Percentiles rank a stretch among this genome's conserved stretches.
These are phyloP conservation scores for Ciconia maguari DNA, from an alignment of 2,113 vertebrate species.

Conservation along the genomic window DNA sequence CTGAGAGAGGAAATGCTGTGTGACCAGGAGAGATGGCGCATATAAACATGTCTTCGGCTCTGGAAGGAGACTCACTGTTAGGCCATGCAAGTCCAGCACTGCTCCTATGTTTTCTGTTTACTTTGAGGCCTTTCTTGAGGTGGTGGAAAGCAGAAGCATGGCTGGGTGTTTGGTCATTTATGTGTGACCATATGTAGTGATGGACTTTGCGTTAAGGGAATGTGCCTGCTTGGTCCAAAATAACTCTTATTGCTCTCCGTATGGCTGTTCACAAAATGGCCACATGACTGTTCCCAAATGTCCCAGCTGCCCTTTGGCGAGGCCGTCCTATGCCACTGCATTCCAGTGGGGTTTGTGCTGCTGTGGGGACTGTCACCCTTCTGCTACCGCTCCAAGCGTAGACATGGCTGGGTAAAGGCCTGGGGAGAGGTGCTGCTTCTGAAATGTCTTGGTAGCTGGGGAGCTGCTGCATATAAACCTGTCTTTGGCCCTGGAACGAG, in stretches of 20 bases:
- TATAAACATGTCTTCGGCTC: not conserved
- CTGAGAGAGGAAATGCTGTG: not conserved
- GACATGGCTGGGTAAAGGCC: fast-evolving
- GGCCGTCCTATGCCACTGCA: not conserved
- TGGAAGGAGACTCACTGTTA: not conserved
- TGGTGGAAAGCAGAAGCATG: too few relatives aligned
- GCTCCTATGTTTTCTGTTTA: not conserved
- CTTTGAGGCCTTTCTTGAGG: too few relatives aligned
- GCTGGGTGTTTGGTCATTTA: not conserved
- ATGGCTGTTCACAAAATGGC: fast-evolving
- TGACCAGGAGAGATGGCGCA: fast-evolving
- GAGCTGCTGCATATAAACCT: fast-evolving
- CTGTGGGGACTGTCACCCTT: not conserved
- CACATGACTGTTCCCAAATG: fast-evolving
- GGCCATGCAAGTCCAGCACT: not conserved
- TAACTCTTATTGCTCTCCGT: not conserved
- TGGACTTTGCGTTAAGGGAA: not conserved
- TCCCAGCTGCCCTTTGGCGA: fast-evolving
- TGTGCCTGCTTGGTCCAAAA: not conserved
- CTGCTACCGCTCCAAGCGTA: too few relatives aligned
- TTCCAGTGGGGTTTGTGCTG: too few relatives aligned
- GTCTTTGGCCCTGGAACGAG: not conserved
- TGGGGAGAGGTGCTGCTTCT: too few relatives aligned
- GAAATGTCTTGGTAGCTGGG: too few relatives aligned
- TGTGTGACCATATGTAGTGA: not conserved